Conservation (phyloP, 1,140 invertebrate genomes). For the Aphaenogaster ashmeadi region DNA sequence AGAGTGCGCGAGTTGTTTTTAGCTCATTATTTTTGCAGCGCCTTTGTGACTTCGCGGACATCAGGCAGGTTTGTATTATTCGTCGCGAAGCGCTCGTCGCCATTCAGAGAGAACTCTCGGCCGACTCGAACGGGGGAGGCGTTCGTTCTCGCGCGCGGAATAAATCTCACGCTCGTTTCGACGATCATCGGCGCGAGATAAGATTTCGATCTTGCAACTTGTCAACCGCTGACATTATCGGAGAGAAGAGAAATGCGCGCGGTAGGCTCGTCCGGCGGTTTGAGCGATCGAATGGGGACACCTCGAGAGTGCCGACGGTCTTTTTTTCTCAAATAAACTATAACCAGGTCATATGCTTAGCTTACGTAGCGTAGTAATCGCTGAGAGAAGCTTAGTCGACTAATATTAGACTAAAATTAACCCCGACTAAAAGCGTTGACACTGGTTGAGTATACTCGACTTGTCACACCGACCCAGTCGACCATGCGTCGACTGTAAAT, state of each 20-base stretch:
- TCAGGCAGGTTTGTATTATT: conserved; percentile 5
- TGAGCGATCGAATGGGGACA: conserved; percentile 57
- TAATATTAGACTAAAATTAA: conserved; percentile 66
- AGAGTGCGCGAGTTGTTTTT: conserved; percentile 60
- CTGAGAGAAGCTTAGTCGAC: conserved; percentile 60
- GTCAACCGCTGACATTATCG: not conserved
- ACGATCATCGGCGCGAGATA: conserved; percentile 13
- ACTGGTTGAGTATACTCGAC: conserved; percentile 65
- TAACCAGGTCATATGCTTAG: conserved; percentile 65
- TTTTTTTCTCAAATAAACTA: conserved; percentile 66
- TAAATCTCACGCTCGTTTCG: not conserved
- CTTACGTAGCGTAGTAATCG: conserved; percentile 63
- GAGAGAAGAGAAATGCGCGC: not conserved
- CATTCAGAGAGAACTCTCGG: not conserved
- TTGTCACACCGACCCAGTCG: conserved; percentile 59
- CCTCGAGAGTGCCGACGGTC: not conserved
- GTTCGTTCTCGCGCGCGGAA: not conserved
- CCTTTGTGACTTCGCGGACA: conserved; percentile 16
- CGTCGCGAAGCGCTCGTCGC: not conserved
- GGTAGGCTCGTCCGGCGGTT: conserved; percentile 26
- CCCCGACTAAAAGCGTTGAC: conserved; percentile 63
- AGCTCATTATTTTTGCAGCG: conserved; percentile 60
- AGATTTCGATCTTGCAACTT: not conserved
- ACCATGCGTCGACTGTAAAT: conserved; percentile 61
- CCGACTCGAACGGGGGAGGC: not conserved